Evolutionary conservation across 2,888 invertebrate genomes (phyloP).

Genomic region (Watsonalla binaria): DNA sequence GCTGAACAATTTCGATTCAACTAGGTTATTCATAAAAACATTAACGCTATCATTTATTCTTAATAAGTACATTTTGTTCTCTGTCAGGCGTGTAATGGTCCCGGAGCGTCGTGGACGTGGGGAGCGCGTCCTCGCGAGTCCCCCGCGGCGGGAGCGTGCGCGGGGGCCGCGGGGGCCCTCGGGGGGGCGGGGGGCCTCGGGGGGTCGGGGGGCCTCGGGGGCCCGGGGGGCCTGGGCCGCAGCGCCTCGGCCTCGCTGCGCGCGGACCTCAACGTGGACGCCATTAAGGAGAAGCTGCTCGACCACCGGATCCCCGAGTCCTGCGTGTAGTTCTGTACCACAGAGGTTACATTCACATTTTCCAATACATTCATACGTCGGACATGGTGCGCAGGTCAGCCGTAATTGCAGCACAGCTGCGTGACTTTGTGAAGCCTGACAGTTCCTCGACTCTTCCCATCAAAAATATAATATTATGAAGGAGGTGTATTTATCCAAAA

Average conservation of each 20-base stretch:
- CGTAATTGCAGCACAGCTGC: too few species aligned
- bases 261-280: slow-evolving; percentile 85
- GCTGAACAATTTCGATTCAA: too few species aligned
- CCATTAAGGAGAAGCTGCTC: slow-evolving; percentile 92
- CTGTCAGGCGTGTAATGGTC: slow-evolving; percentile 71
- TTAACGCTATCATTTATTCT: too few species aligned
- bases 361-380: too few species aligned
- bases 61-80: background rate
- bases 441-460: too few species aligned
- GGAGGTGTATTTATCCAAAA: too few species aligned
- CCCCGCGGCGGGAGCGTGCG: background rate
- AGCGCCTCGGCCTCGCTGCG: slow-evolving; percentile 74
- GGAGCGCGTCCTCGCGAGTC: slow-evolving; percentile 61
- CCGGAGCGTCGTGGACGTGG: slow-evolving; percentile 78
- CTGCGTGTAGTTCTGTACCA: slow-evolving; percentile 82
- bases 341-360: too few species aligned
- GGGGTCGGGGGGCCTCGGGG: slow-evolving; percentile 15
- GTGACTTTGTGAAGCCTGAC: too few species aligned
- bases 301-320: slow-evolving; percentile 92
- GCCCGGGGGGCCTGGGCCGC: slow-evolving; percentile 41
- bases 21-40: too few species aligned
- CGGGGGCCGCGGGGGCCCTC: slow-evolving; percentile 36
- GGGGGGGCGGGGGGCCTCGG: slow-evolving; percentile 52
- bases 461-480: too few species aligned
- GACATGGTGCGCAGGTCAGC: too few species aligned